Evolutionary conservation across 2,888 invertebrate species (phyloP).

Genomic region (Podotricha telesiphe): DNA sequence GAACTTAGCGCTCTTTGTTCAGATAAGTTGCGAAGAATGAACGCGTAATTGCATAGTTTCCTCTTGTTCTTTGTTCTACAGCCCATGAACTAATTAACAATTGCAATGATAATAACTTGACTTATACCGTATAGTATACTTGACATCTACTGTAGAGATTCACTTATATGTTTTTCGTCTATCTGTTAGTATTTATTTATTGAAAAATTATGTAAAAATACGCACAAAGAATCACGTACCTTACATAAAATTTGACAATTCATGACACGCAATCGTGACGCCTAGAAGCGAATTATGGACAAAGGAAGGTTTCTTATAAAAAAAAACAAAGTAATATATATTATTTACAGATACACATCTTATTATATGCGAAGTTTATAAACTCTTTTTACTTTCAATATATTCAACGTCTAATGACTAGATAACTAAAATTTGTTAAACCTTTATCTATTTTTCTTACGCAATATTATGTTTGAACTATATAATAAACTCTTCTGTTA

Average conservation of each 20-base stretch:
- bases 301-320: background rate
- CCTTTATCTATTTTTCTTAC: background rate
- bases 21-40: slow-evolving; percentile 21
- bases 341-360: too few relatives aligned
- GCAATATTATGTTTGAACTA: background rate
- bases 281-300: background rate
- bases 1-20: slow-evolving; percentile 14
- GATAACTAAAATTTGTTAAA: too few relatives aligned
- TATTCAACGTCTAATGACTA: too few relatives aligned
- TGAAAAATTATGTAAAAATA: too few relatives aligned
- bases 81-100: slow-evolving; percentile 25
- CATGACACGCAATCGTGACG: too few relatives aligned
- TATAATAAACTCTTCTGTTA: slow-evolving; percentile 28
- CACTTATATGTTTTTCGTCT: background rate
- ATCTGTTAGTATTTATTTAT: too few relatives aligned
- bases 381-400: too few relatives aligned
- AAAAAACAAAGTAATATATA: too few relatives aligned
- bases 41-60: slow-evolving; percentile 22
- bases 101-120: slow-evolving; percentile 27
- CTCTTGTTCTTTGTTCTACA: slow-evolving; percentile 34
- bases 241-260: too few relatives aligned
- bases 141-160: background rate
- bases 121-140: slow-evolving; percentile 11
- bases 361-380: too few relatives aligned
- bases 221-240: too few relatives aligned